Percentiles rank a stretch among this genome's conserved stretches.
Evolutionary conservation across 2,797 vertebrate species (phyloP).

Genomic region (Pseudocheirus occidentalis): DNA sequence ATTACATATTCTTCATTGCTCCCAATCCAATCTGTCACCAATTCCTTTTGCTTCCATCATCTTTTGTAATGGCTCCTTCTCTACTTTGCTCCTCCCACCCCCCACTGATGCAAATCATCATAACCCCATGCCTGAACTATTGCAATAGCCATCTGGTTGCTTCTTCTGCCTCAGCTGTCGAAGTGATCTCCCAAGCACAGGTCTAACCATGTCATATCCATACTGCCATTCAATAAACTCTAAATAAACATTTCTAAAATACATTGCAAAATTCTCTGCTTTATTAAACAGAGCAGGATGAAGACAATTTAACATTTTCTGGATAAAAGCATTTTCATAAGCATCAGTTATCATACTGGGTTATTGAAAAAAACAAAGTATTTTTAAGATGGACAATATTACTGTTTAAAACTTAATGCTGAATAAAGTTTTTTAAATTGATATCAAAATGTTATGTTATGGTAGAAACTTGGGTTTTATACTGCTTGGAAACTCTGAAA

Average conservation of each 20-base stretch:
- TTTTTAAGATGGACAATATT: background rate
- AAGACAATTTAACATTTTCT: background rate
- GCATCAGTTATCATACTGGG: background rate
- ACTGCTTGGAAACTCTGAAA: background rate
- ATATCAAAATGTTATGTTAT: background rate
- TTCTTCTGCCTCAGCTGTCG: background rate
- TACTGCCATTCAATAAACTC: background rate
- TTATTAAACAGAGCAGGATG: background rate
- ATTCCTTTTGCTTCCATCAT: too few relatives aligned
- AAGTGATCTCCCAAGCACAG: background rate
- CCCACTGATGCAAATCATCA: background rate
- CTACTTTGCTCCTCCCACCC: background rate
- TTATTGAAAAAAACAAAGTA: background rate
- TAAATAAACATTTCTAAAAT: background rate
- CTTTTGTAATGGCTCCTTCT: background rate
- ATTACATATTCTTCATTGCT: too few relatives aligned
- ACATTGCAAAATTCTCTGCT: background rate
- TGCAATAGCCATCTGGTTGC: background rate
- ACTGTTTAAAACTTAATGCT: too few relatives aligned
- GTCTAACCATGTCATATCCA: background rate
- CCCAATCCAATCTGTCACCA: too few relatives aligned
- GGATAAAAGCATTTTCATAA: background rate
- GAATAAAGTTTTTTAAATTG: background rate
- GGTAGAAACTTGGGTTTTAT: background rate
- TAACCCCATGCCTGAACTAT: background rate